A percentile compares a stretch with the other conserved stretches of the same genome.
phyloP scores from a whole-genome alignment of 1,140 invertebrate species.

The Atta cephalotes region DNA sequence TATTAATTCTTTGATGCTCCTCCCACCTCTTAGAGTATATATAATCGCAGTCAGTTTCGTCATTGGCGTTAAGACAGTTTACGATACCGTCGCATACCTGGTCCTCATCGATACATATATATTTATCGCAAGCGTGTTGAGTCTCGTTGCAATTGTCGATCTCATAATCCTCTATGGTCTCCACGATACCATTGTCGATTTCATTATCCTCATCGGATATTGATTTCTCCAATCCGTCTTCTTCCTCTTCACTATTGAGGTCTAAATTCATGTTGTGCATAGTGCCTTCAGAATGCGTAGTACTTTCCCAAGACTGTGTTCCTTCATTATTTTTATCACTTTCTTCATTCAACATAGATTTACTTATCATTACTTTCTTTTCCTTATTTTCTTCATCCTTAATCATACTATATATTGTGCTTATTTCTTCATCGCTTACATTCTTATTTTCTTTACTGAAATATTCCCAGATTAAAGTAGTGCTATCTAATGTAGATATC shows the following conservation, averaged over 20 bases:
- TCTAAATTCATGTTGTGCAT: neutral
- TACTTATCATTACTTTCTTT: neutral
- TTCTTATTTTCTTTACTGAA: neutral
- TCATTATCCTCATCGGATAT: neutral
- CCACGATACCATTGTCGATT: neutral
- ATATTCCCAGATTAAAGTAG: neutral
- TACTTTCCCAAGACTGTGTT: neutral
- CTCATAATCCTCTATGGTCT: neutral
- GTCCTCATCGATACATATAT: conserved; percentile 87
- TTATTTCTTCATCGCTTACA: neutral
- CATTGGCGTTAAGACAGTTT: conserved; percentile 93
- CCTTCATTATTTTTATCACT: conserved; percentile 30
- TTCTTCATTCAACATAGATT: neutral
- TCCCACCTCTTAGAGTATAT: neutral
- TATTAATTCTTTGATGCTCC: neutral
- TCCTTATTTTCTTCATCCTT: neutral
- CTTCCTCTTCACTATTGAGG: neutral
- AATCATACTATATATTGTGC: neutral
- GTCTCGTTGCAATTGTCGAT: conserved; percentile 68
- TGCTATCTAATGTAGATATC: no score
- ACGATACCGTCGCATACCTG: conserved; percentile 90
- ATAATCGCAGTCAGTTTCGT: conserved; percentile 86
- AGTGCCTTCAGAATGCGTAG: neutral
- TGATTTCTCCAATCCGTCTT: neutral
- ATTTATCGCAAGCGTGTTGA: conserved; percentile 87